These are phyloP conservation scores for Euphonia xanthogaster DNA, from an alignment of 2,797 vertebrate species.

Conservation along the genomic window DNA sequence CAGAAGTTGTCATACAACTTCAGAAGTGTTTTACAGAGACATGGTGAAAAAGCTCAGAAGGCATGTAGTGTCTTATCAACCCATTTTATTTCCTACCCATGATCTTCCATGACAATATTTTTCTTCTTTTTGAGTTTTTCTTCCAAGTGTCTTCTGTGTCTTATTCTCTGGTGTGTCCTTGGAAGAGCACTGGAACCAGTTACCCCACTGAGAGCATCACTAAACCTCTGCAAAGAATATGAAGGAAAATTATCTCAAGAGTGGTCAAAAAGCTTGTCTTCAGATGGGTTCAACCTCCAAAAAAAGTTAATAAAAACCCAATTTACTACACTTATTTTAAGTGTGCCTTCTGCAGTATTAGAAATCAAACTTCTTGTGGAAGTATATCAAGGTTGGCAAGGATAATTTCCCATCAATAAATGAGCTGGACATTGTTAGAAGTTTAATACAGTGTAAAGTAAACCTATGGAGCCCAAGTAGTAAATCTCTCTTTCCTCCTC, in stretches of 20 bases:
- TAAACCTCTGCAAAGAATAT: not conserved
- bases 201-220: not conserved
- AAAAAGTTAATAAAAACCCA: not conserved
- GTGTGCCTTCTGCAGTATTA: not conserved
- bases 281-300: not conserved
- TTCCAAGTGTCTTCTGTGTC: not conserved
- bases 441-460: not conserved
- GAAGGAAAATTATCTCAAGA: not conserved
- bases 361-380: not conserved
- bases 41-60: not conserved
- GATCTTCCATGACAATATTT: not conserved
- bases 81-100: not conserved
- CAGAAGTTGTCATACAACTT: not conserved
- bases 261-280: not conserved
- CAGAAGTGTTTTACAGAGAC: not conserved
- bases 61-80: not conserved
- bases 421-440: not conserved
- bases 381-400: not conserved
- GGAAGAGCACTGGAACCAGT: not conserved
- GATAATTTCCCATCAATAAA: not conserved
- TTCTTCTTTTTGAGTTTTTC: not conserved
- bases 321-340: not conserved
- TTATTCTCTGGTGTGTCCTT: not conserved
- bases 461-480: not conserved
- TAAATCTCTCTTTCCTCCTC: not conserved